Percentiles rank a stretch among this genome's conserved stretches.
These are phyloP conservation scores for Macrocentrus cingulum DNA, from an alignment of 1,140 invertebrate species.

Conservation along the genomic window DNA sequence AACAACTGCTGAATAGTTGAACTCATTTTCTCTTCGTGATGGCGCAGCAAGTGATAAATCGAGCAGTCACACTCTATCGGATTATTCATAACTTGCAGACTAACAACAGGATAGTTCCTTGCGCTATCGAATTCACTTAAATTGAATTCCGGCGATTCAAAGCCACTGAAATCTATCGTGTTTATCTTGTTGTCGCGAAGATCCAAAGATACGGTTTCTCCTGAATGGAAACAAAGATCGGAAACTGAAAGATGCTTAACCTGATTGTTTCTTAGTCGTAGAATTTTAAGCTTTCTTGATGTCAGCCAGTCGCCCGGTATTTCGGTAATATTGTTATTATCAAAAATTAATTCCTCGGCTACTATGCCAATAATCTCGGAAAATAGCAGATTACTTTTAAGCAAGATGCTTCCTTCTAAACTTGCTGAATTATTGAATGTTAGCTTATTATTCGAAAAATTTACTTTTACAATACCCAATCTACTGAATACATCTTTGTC, in stretches of 20 bases:
- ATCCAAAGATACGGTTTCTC: no score
- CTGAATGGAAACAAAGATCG: no score
- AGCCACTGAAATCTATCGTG: no score
- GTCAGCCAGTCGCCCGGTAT: conserved; percentile 65
- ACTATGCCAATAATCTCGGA: conserved; percentile 52
- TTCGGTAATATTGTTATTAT: conserved; percentile 64
- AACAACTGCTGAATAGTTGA: conserved; percentile 46
- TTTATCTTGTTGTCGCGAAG: no score
- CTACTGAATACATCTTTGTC: conserved; percentile 47
- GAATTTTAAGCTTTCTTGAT: conserved; percentile 50
- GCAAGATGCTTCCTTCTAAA: no score
- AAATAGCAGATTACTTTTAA: conserved; percentile 18
- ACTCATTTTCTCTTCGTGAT: conserved; percentile 48
- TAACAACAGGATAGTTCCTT: no score
- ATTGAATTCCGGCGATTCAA: no score
- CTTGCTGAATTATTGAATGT: no score
- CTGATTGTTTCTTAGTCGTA: conserved; percentile 64
- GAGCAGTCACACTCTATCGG: conserved; percentile 70
- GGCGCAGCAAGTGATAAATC: conserved; percentile 59
- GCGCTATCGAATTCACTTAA: no score
- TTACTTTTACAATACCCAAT: conserved; percentile 47
- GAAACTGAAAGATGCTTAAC: no score
- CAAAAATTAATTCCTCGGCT: conserved; percentile 63
- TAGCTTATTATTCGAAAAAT: conserved; percentile 61
- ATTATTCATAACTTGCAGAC: conserved; percentile 67